Percentiles rank a stretch among this genome's conserved stretches.
phyloP scores from a whole-genome alignment of 2,113 vertebrate species.

The Setophaga coronata region DNA sequence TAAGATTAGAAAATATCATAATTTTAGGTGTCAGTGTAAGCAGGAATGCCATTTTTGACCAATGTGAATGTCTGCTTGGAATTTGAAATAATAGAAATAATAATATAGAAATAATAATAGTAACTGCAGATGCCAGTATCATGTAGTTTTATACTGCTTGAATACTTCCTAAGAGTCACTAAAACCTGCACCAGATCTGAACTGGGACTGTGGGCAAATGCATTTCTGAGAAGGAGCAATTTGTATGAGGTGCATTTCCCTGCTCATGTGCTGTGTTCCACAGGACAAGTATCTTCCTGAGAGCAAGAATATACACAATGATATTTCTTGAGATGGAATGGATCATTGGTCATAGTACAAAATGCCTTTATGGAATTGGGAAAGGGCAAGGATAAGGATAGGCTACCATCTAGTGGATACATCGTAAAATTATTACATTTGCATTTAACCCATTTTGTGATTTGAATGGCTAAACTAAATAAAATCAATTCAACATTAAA shows the following conservation, averaged over 20 bases:
- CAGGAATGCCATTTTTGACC: background rate
- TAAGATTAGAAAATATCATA: background rate
- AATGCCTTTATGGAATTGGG: background rate
- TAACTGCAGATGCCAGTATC: background rate
- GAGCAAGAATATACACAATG: conserved; percentile 9
- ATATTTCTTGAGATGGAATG: conserved; percentile 32
- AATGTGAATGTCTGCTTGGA: background rate
- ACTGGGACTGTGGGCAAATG: background rate
- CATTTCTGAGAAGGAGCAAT: background rate
- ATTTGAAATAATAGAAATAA: background rate
- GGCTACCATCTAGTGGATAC: conserved; percentile 75
- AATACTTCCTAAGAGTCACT: background rate
- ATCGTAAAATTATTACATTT: conserved; percentile 1
- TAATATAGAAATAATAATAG: too few species aligned
- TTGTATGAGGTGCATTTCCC: background rate
- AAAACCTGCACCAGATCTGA: background rate
- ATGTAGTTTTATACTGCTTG: background rate
- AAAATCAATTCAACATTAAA: background rate
- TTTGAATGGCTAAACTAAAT: conserved; percentile 50
- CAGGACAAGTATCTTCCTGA: background rate
- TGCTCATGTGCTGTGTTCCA: background rate
- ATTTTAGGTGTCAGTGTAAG: background rate
- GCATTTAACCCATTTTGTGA: conserved; percentile 39
- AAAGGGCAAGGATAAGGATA: conserved; percentile 49
- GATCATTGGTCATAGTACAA: background rate